Evolutionary conservation across 2,113 vertebrate species (phyloP), one percentile per base, ranked within the genome.

Genomic region (Oxyruncus cristatus): DNA sequence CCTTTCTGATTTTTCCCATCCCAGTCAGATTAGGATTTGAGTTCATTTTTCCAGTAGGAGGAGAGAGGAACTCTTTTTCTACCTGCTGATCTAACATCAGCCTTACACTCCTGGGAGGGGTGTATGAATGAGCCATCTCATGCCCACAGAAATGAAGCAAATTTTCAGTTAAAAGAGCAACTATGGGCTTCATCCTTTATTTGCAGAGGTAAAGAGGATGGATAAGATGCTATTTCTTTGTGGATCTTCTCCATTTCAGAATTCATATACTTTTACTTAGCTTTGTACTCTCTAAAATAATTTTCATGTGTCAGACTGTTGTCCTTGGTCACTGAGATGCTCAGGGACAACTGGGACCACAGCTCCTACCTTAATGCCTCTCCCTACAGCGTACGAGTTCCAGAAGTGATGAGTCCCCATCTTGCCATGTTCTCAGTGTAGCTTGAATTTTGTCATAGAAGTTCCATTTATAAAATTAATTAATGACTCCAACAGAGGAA

Each of bases 391-490:
- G 0, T 8, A 3, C 5, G 68, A 11, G 4, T 76, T 82, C 66
- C 35, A 53, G 27, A 56, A 88, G 2, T 85, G 85, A 75, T 74
- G 81, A 41, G 44, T 88, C 33, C 44, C 30, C 8, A 14, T 78
- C 24, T 21, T 75, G 16, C 7, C 30, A 61, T 59, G 39, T 53
- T 87, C 80, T 50, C 42, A 71, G 42, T 8, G 39, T 68, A 65
- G 59, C 14, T 78, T 71, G 24, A 55, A 85, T 87, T 85, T 89
- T 89, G 66, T 67, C 63, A 77, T 83, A 74, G 67, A 63, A 81
- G 7, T 47, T 74, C 9, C 33, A 42, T 89, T 93, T 84, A 77
- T 63, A 89, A 90, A 89, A 86, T 74, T 58, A 86, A 92, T 91
- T 77, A 93, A 24, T 81, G 84, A 95, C 6, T 92, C 33, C 17